These are phyloP conservation scores for Liasis olivaceus DNA, from an alignment of 2,797 vertebrate species.

Conservation along the genomic window DNA sequence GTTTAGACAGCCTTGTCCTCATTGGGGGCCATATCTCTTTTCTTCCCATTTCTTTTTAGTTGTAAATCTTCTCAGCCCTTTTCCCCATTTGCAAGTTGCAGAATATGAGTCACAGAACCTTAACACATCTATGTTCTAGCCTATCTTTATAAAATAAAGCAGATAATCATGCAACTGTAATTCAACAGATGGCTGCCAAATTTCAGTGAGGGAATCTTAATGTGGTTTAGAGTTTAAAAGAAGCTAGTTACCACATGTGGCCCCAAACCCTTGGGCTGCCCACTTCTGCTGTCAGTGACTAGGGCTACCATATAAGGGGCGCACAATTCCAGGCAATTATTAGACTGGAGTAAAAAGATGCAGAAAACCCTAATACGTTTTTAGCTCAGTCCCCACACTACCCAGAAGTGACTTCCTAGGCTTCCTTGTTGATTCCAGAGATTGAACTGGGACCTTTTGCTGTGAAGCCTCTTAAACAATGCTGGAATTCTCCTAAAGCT, in stretches of 20 bases:
- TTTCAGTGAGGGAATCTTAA: background rate
- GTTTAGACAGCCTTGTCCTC: background rate
- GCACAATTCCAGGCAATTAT: background rate
- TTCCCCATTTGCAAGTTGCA: background rate
- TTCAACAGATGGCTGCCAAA: background rate
- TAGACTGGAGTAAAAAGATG: background rate
- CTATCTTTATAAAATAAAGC: background rate
- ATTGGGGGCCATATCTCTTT: background rate
- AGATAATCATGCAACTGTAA: background rate
- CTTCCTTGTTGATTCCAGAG: background rate
- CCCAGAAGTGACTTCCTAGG: background rate
- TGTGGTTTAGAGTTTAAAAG: background rate
- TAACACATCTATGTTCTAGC: background rate
- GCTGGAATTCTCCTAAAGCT: background rate
- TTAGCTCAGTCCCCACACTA: too few relatives aligned
- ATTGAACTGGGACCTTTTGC: background rate
- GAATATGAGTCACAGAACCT: background rate
- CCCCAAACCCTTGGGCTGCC: too few relatives aligned
- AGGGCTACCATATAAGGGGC: background rate
- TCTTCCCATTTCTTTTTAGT: background rate
- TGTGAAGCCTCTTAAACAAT: background rate
- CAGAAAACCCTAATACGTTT: too few relatives aligned
- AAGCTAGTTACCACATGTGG: background rate
- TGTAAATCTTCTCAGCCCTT: background rate
- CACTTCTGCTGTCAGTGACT: too few relatives aligned